These are phyloP conservation scores for Caenorhabditis remanei DNA, from an alignment of 1,140 invertebrate species.

Conservation along the genomic window DNA sequence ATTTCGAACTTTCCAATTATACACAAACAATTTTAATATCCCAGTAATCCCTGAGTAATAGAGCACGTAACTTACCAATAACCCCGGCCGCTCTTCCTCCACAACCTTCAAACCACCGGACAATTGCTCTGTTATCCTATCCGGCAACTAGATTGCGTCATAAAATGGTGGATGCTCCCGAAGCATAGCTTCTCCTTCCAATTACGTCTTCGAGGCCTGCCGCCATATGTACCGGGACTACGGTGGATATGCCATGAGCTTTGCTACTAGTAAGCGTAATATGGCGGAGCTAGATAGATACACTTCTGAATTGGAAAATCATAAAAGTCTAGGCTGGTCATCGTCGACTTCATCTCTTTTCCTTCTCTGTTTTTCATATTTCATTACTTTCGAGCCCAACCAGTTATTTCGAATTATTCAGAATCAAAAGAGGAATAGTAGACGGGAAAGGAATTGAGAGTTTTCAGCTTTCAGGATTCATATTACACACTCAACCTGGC, in stretches of 20 bases:
- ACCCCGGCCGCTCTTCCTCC: neutral
- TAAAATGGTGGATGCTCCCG: conserved; percentile 49
- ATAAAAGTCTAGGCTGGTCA: conserved; percentile 42
- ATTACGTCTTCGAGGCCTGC: conserved; percentile 30
- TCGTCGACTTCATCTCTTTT: conserved; percentile 9
- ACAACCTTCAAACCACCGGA: neutral
- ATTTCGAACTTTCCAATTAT: neutral
- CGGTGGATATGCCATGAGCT: conserved; percentile 48
- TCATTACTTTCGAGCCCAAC: neutral
- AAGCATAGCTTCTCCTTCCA: conserved; percentile 38
- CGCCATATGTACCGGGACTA: conserved; percentile 52
- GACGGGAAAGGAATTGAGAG: conserved; percentile 15
- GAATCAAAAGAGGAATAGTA: conserved; percentile 33
- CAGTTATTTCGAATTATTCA: neutral
- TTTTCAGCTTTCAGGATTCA: conserved; percentile 45
- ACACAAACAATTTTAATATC: neutral
- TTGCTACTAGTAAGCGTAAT: conserved; percentile 37
- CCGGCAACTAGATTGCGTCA: conserved; percentile 38
- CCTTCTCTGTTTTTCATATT: conserved; percentile 7
- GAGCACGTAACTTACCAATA: neutral
- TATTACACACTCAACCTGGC: conserved; percentile 55
- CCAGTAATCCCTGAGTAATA: conserved; percentile 2
- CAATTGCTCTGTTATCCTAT: conserved; percentile 54
- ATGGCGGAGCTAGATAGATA: conserved; percentile 21
- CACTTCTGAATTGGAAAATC: conserved; percentile 51